Base-by-base conservation (phyloP, 2,888 invertebrate genomes). In the Ptilodon capucinus region DNA sequence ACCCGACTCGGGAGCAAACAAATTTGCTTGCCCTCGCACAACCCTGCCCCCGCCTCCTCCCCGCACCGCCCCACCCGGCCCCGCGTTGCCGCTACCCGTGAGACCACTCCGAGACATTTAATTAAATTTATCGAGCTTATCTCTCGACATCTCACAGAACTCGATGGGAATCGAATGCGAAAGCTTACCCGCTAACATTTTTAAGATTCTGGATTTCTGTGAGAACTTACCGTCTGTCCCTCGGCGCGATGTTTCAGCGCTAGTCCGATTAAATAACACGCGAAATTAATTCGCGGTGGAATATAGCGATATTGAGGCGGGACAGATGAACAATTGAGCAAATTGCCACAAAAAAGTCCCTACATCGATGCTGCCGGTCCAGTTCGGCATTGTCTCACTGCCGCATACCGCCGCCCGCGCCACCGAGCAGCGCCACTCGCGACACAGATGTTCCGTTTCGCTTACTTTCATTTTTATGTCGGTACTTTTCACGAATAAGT, bases 101-200 rank as follows among this genome's bases (percentile, higher is more conserved):
- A 58, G 72, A 73, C 69, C 68, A 64, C 68, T 71, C 60, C 51
- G 72, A 74, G 77, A 83, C 77, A 69, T 84, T 87, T 88, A 81
- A 89, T 88, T 90, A 86, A 87, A 90, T 88, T 86, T 86, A 90
- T 88, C 85, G 81, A 64, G 70, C 74, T 86, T 86, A 89, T 88
- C 89, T 77, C 65, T 72, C 68, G 74, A 74, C 82, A 84, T 84
- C 81, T 78, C 79, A 70, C 74, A 66, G 73, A 56, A 59, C 56
- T 66, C 83, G 79, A 81, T 85, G 86, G 82, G 84, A 86, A 85
- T 79, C 79, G 76, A 74, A 74, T 71, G 79, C 79, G 70, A 76
- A 74, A 68, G 69, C 66, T 66, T 64, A 68, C 69, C 66, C 67
- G 74, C 57, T 60, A 64, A 63, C 69, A 86, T 84, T 79, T 83